phyloP scores from a whole-genome alignment of 2,113 vertebrate genomes.

The Ophthalmolycus amberensis region DNA sequence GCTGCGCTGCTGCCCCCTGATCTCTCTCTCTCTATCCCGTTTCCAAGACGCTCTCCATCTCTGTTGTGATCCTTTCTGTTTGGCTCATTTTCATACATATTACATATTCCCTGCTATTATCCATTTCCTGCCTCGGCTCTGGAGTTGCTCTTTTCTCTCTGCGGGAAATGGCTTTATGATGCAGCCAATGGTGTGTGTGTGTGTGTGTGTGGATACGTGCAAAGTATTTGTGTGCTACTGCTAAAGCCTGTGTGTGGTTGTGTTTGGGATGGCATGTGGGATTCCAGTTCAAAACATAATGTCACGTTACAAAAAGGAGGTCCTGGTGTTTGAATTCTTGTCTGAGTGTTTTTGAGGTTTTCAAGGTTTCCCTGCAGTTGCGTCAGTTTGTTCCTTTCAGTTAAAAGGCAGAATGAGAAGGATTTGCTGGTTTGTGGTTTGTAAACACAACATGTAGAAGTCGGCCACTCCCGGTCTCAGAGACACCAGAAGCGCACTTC shows the following conservation, averaged over 20 bases:
- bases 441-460: too few relatives aligned
- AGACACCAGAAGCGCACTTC: too few relatives aligned
- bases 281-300: too few relatives aligned
- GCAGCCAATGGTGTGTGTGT: conserved; percentile 1
- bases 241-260: conserved; percentile 3
- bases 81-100: conserved; percentile 71
- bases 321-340: too few relatives aligned
- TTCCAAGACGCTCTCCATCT: conserved; percentile 22
- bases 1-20: conserved; percentile 6
- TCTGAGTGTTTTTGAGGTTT: not conserved
- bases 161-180: conserved; percentile 35
- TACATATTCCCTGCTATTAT: conserved; percentile 44
- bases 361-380: not conserved
- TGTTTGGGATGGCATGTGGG: conserved; percentile 10
- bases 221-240: not conserved
- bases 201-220: not conserved
- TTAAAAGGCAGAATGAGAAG: not conserved
- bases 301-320: too few relatives aligned
- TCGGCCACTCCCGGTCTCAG: too few relatives aligned
- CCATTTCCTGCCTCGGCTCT: conserved; percentile 16
- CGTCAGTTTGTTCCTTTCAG: not conserved
- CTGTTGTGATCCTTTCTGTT: conserved; percentile 44
- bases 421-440: not conserved
- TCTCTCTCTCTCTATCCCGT: not conserved
- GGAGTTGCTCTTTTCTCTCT: conserved; percentile 24